phyloP scores from a whole-genome alignment of 2,888 invertebrate genomes.

The Spicauda simplicius region DNA sequence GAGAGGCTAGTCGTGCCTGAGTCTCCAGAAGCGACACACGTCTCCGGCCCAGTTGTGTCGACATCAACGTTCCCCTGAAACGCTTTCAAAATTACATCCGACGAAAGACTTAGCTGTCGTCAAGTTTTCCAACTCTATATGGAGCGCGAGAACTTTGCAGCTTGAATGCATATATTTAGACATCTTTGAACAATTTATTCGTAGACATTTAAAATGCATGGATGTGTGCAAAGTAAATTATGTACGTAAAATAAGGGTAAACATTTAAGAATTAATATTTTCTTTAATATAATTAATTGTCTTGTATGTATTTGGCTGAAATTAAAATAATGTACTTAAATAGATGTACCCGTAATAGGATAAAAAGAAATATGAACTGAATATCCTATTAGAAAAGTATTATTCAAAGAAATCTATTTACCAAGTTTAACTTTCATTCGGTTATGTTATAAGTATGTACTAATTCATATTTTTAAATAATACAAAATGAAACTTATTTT shows the following conservation, averaged over 20 bases:
- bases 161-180: conserved; percentile 18
- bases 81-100: conserved; percentile 43
- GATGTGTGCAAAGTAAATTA: neutral
- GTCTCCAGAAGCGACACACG: conserved; percentile 56
- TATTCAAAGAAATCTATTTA: no score
- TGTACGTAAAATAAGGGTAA: no score
- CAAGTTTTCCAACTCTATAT: conserved; percentile 34
- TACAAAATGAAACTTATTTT: no score
- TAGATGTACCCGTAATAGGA: no score
- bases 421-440: no score
- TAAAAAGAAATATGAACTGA: no score
- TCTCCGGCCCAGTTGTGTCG: conserved; percentile 41
- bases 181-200: conserved; percentile 4
- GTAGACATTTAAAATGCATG: neutral
- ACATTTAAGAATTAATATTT: neutral
- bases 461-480: no score
- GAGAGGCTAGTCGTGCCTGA: conserved; percentile 54
- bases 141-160: conserved; percentile 10
- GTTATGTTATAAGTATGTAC: no score
- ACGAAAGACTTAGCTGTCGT: conserved; percentile 33
- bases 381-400: no score
- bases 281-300: no score
- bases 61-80: conserved; percentile 42
- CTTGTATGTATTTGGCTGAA: no score
- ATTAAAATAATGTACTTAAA: no score